A percentile compares a stretch with the other conserved stretches of the same genome.
These are phyloP conservation scores for Hydractinia echinata DNA, from an alignment of 30 jellyfish, hydroid and myxozoan species.

Conservation along the genomic window DNA sequence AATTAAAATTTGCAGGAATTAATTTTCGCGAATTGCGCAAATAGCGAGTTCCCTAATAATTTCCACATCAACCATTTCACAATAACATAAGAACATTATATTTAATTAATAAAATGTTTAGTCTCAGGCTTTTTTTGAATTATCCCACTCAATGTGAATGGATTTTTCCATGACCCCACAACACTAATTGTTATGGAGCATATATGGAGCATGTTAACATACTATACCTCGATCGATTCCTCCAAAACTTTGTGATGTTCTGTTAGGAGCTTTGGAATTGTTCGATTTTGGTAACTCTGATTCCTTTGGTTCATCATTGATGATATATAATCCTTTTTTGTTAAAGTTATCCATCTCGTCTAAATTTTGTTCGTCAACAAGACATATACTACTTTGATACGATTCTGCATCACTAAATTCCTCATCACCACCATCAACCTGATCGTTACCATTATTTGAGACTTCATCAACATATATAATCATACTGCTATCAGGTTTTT, in stretches of 20 bases:
- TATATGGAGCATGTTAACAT: no score
- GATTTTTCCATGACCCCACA: no score
- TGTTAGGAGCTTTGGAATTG: background rate
- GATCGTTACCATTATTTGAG: constrained; percentile 27
- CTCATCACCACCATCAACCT: constrained; percentile 19
- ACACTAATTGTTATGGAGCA: no score
- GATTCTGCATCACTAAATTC: constrained; percentile 76
- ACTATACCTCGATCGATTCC: constrained; percentile 9
- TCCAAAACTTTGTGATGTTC: constrained; percentile 1
- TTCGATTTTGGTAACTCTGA: background rate
- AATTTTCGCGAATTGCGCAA: no score
- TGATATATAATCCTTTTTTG: background rate
- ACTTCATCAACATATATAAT: constrained; percentile 17
- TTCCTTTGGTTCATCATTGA: background rate
- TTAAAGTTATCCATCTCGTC: background rate
- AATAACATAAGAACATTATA: no score
- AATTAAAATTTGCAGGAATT: no score
- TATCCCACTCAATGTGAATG: no score
- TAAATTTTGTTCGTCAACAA: constrained; percentile 40
- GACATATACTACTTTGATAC: constrained; percentile 57
- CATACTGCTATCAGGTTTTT: constrained; percentile 9
- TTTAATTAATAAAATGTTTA: no score
- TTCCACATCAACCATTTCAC: no score
- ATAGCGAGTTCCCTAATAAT: no score
- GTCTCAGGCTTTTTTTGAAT: no score